Evolutionary conservation across 1,140 invertebrate genomes (phyloP), one percentile per base, ranked within the genome.

Genomic region (Drosophila azteca): DNA sequence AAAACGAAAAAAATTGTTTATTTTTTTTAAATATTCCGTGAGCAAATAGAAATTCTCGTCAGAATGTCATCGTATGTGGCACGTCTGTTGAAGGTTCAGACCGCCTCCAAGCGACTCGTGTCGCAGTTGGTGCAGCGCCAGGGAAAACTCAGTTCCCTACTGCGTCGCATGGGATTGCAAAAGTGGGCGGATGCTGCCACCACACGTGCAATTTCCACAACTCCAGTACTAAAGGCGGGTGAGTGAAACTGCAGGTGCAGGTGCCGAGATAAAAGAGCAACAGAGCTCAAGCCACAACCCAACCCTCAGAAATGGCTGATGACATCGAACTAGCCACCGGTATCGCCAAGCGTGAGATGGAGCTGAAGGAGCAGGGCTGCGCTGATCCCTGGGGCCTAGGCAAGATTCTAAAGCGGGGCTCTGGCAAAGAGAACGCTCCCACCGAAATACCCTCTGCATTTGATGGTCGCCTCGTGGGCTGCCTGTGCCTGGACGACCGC

Each of bases 321-420:
- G 95, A 96, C 13, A 82, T 98, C 54, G 97, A 99, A 75, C 96
- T 97, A 92, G 96, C 97, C 0, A 98, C 97, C 59, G 98, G 98
- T 62, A 84, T 97, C 15, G 97, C 98, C 88, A 97, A 97, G 91
- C 95, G 95, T 72, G 97, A 99, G 92, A 91, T 98, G 59, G 90
- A 98, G 61, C 96, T 97, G 4, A 93, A 94, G 78, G 92, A 95
- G 63, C 94, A 95, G 65, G 98, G 98, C 71, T 96, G 97, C 91
- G 95, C 96, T 52, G 96, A 99, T 93, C 97, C 97, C 5, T 99
- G 96, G 92, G 94, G 96, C 83, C 94, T 97, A 93, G 94, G 95
- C 88, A 59, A 45, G 3, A 93, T 95, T 0, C 75, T 95, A 52
- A 96, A 96, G 92, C 94, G 96, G 65, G 94, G 95, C 11, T 92